Evolutionary conservation across 2,113 vertebrate genomes (phyloP), one percentile per base, ranked within the genome.

Genomic region (Baryphthengus martii): DNA sequence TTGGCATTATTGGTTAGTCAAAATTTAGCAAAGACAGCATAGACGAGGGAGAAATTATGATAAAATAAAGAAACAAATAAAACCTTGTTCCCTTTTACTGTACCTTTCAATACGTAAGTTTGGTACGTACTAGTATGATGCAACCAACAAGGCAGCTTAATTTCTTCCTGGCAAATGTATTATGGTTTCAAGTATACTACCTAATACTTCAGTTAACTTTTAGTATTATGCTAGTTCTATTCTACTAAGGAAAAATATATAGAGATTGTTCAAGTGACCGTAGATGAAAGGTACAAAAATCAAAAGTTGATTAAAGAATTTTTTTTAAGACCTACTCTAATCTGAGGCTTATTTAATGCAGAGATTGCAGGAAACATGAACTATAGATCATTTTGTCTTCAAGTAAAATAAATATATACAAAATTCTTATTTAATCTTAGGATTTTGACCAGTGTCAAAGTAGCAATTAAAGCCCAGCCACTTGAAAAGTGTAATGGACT

Each of bases 221-320:
- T 96, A 97, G 76, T 97, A 78, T 95, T 95, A 97, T 95, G 96
- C 97, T 98, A 98, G 97, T 85, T 96, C 96, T 97, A 93, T 96
- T 96, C 97, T 98, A 98, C 97, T 98, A 97, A 98, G 97, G 95
- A 84, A 93, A 89, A 96, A 37, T 94, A 96, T 96, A 88, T 95
- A 98, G 95, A 93, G 19, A 74, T 90, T 84, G 84, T 96, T 90
- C 94, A 91, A 92, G 84, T 94, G 89, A 91, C 89, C 96, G 68
- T 96, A 97, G 97, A 86, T 89, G 72, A 93, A 96, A 97, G 77
- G n/a, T 96, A 96, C 78, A 95, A 95, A 84, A 92, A 62, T 28
- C 8, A 78, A 52, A 96, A 66, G 83, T 37, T 56, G 18, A 50
- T 92, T 92, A 44, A 91, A 81, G 26, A 3, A 76, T 88, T 93